Evolutionary conservation across 2,888 invertebrate genomes (phyloP), one percentile per base, ranked within the genome.

Genomic region (Eilema sororculum): DNA sequence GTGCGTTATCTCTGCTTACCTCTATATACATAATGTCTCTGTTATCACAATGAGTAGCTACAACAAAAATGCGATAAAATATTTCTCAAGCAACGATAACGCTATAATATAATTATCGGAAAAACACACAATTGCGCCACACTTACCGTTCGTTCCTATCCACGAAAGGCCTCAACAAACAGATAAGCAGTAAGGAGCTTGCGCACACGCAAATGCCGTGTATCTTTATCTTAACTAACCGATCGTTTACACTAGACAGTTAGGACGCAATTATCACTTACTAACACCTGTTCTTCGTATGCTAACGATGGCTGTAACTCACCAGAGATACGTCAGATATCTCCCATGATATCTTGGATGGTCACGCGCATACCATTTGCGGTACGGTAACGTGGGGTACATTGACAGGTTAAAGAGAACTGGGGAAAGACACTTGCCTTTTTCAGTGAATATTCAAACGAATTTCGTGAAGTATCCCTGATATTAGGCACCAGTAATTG

Each of bases 161-260:
- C 71, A 77, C 80, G 81, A 76, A 81, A 83, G 74, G 74, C 76
- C 58, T 78, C 75, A 79, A 75, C 71, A 74, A 75, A 77, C 75
- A 79, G 84, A 83, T 83, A 81, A 79, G 77, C 71, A 77, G 73
- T 82, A 83, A 82, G 83, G 78, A 82, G 84, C 78, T 76, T 81
- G 84, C 83, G 83, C 83, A 82, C 79, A 82, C 84, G 87, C 86
- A 88, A 89, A 89, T 86, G 86, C 84, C 82, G 76, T 76, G 79
- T 88, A 87, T 90, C 83, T 56, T 90, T 90, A 92, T 91, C 92
- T 91, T 84, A 89, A 89, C 84, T 85, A 86, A 85, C 82, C 84
- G 83, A 89, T 89, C 85, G 90, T 84, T 88, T 87, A 83, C 86
- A 81, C 61, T 62, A 65, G 82, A 79, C 78, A 78, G 84, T 82